These are phyloP conservation scores for Catharus minimus DNA, from an alignment of 2,113 vertebrate genomes.

Conservation along the genomic window DNA sequence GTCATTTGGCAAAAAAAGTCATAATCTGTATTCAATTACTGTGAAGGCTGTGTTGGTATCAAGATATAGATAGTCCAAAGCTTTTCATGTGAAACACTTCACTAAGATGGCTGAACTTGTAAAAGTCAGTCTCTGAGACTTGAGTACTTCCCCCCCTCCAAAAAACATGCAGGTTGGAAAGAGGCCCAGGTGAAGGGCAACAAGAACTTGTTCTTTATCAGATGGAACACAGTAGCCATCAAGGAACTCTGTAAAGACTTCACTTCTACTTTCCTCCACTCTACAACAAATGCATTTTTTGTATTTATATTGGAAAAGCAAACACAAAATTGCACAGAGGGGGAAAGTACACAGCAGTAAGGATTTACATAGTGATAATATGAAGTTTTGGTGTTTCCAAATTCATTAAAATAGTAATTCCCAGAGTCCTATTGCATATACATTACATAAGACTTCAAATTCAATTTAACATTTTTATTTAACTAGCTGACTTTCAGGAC, in stretches of 20 bases:
- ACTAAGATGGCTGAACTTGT: neutral
- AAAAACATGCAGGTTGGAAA: neutral
- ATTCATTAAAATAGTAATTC: conserved; percentile 2
- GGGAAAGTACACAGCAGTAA: neutral
- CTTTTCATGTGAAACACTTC: neutral
- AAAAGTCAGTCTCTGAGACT: neutral
- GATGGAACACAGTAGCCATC: neutral
- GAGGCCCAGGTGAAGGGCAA: conserved; percentile 24
- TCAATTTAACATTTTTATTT: conserved; percentile 2
- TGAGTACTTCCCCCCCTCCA: neutral
- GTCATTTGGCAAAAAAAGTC: conserved; percentile 17
- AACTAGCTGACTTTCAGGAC: neutral
- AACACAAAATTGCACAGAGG: neutral
- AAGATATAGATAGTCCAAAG: neutral
- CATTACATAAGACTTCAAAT: neutral
- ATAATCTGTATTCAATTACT: neutral
- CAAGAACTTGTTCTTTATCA: neutral
- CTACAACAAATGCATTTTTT: neutral
- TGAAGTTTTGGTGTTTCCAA: neutral
- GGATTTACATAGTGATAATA: neutral
- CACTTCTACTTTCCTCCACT: neutral
- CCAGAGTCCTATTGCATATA: neutral
- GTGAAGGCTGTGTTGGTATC: neutral
- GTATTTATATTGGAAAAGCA: neutral
- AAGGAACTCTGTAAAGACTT: neutral